Conservation (phyloP, 1,140 invertebrate species). For the Drosophila mayri region DNA sequence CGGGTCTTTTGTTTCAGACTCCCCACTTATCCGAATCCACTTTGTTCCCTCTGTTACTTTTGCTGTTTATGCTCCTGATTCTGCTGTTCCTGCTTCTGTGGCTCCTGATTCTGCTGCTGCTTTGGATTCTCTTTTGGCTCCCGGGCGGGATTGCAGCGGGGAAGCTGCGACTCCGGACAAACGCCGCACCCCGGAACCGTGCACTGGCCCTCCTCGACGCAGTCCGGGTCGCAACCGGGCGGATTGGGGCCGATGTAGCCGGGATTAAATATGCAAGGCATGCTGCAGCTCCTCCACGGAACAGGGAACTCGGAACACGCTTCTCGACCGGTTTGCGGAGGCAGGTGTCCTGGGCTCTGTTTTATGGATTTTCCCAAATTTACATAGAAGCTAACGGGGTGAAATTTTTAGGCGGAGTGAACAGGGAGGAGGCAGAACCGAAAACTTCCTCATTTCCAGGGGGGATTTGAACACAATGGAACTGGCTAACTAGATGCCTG, state of each 20-base stretch:
- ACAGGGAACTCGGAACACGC: neutral
- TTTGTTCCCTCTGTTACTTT: neutral
- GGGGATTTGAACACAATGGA: constrained; percentile 16
- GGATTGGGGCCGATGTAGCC: constrained; percentile 66
- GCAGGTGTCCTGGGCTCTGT: constrained; percentile 34
- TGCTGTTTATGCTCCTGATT: neutral
- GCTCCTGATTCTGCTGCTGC: neutral
- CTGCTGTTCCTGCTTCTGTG: neutral
- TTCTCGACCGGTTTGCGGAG: constrained; percentile 13
- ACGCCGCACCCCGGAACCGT: constrained; percentile 17
- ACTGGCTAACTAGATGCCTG: constrained; percentile 37
- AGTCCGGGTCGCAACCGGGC: constrained; percentile 64
- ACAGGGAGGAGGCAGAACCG: neutral
- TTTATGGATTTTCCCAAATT: constrained; percentile 32
- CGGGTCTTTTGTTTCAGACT: constrained; percentile 1
- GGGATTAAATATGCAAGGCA: constrained; percentile 68
- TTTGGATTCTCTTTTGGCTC: constrained; percentile 6
- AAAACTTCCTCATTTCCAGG: constrained; percentile 11
- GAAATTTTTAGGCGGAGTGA: constrained; percentile 1
- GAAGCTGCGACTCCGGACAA: constrained; percentile 27
- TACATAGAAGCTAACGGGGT: constrained; percentile 20
- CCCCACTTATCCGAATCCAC: no score
- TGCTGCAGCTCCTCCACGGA: constrained; percentile 29
- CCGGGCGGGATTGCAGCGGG: constrained; percentile 20
- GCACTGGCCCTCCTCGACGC: constrained; percentile 31